Conservation (phyloP, 2,888 invertebrate genomes). For the Nymphalis urticae region DNA sequence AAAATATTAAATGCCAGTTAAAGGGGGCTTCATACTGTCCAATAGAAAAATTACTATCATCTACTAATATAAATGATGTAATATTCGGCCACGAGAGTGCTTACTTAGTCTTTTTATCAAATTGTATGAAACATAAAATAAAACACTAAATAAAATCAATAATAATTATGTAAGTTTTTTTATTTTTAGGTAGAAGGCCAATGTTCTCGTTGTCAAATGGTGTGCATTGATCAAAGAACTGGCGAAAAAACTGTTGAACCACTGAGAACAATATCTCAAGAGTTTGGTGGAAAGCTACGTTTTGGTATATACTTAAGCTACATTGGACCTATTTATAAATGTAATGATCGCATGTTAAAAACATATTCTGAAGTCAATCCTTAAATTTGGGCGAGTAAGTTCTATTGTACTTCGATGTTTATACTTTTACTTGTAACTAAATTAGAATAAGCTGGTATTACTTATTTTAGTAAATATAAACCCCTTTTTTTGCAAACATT, state of each 20-base stretch:
- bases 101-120: neutral
- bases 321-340: conserved; percentile 59
- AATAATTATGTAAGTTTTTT: neutral
- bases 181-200: conserved; percentile 85
- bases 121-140: neutral
- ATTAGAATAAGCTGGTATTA: too few relatives aligned
- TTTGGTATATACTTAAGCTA: conserved; percentile 90
- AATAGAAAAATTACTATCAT: too few relatives aligned
- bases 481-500: too few relatives aligned
- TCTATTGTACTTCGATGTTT: too few relatives aligned
- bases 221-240: conserved; percentile 94
- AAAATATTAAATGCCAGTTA: too few relatives aligned
- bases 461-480: too few relatives aligned
- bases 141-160: too few relatives aligned
- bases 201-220: conserved; percentile 97
- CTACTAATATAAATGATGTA: too few relatives aligned
- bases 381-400: conserved; percentile 31
- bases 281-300: conserved; percentile 87
- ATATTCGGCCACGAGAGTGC: too few relatives aligned
- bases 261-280: conserved; percentile 86
- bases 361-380: conserved; percentile 53
- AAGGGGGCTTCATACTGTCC: too few relatives aligned
- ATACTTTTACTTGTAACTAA: too few relatives aligned
- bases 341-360: conserved; percentile 52
- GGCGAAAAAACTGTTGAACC: conserved; percentile 91